Evolutionary conservation across 2,888 invertebrate species (phyloP), one percentile per base, ranked within the genome.

Genomic region (Mesopsocus fuscifrons): DNA sequence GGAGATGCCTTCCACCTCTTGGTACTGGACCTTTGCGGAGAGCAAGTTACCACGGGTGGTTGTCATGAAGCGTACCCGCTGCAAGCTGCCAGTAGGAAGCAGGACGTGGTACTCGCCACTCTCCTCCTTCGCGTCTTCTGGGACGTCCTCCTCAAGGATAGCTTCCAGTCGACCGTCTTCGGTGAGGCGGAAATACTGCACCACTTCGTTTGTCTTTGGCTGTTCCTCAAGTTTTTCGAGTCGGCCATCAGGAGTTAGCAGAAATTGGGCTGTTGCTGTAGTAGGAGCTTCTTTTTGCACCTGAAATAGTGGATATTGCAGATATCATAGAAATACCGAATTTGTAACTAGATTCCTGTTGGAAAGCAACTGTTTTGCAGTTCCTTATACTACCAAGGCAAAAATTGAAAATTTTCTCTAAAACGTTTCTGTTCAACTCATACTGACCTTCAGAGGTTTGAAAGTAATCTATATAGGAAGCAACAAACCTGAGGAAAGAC

Each of bases 51-150:
- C 38, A 18, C 20, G n/a, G 5, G 38, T 21, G 20, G 21, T 21
- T 20, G 38, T 38, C 38, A 38, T 38, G 20, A 38, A 38, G 4
- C 38, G 16, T n/a, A 38, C 38, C 20, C 38, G 3, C 20, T 38
- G 38, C 4, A 38, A 11, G 17, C 20, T 38, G 9, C 38, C 38
- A 21, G n/a, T 38, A 13, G 38, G 38, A 3, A 38, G 38, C 6
- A 38, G 18, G 20, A 38, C 38, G 38, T 38, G 38, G 38, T 38
- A 38, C 20, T 38, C 38, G n/a, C 38, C 38, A 11, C 21, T 38
- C 21, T 38, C 38, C 21, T 38, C 38, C 5, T 5, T 5, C 4
- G 38, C 38, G 13, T 38, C 38, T 5, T 3, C 3, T 3, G 38
- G 38, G 13, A 38, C 13, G 8, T 38, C 20, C 20, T 38, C 38